Conservation (phyloP, 2,113 vertebrate species). For the human (Homo sapiens) region DNA sequence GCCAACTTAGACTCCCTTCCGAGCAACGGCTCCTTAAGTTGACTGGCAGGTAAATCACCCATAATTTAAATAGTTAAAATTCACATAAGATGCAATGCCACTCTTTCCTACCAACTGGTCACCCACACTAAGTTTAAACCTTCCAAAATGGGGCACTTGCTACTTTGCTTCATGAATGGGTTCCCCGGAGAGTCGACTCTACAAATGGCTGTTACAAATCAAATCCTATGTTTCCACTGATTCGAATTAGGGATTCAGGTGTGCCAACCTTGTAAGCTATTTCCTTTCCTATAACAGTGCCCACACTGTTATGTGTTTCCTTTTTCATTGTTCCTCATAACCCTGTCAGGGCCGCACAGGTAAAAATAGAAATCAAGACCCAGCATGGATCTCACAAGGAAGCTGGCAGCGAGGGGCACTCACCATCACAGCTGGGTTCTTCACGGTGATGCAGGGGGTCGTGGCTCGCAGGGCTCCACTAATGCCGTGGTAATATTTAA, state of each 20-base stretch:
- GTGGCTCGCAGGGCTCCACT: slow-evolving; percentile 96
- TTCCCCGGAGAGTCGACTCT: background rate
- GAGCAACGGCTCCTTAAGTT: background rate
- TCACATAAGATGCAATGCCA: background rate
- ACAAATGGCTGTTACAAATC: background rate
- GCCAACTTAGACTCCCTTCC: background rate
- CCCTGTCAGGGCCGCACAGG: background rate
- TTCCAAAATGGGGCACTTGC: background rate
- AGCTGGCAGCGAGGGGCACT: slow-evolving; percentile 61
- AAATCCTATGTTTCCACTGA: background rate
- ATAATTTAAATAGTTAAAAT: background rate
- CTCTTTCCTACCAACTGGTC: background rate
- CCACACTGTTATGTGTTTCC: background rate
- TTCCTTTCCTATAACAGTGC: slow-evolving; percentile 5
- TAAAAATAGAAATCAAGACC: background rate
- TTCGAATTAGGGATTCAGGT: background rate
- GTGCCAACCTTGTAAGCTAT: background rate
- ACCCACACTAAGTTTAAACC: background rate
- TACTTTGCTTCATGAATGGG: background rate
- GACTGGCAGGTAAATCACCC: background rate
- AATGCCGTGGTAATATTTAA: slow-evolving; percentile 98
- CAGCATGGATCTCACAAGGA: rapidly evolving
- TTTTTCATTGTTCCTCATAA: background rate
- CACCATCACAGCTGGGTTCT: slow-evolving; percentile 96
- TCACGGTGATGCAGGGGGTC: slow-evolving; percentile 98